Evolutionary conservation across 2,888 invertebrate genomes (phyloP), one percentile per base, ranked within the genome.

Genomic region (Syrphus vitripennis): DNA sequence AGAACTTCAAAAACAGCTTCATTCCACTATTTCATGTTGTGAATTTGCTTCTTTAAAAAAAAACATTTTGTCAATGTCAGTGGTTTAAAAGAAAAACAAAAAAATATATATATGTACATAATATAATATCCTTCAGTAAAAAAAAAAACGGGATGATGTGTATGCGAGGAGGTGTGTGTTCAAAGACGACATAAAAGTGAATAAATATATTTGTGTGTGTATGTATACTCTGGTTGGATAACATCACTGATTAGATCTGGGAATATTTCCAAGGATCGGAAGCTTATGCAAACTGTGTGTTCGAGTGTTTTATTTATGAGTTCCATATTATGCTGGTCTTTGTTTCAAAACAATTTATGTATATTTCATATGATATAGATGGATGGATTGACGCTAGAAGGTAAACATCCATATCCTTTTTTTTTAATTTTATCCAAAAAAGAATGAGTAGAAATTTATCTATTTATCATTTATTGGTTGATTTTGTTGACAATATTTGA

Each of bases 221-320:
- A 69, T 77, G 37, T 74, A 74, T 63, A 74, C 63, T 74, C 61
- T 63, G 69, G 78, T 78, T 69, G 72, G 78, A 83, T 74, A 78
- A 55, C 72, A 83, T 69, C 67, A 55, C 78, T 63, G 78, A 83
- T 83, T 83, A 78, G 61, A 83, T 83, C 72, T 78, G 67, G 78
- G 72, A 67, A 69, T 78, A 74, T 74, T 78, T 71, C 71, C 77
- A 83, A 83, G 67, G 65, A 61, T 55, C 53, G 37, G 69, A 63
- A 72, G 78, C 83, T 78, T 69, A 72, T 69, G 45, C 69, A 74
- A 83, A 78, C 69, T 74, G 72, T 69, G 63, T 67, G 45, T 69
- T 78, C 69, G 63, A 61, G 69, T 74, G 61, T 78, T 78, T 83
- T 72, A 77, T 83, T 83, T 78, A 83, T 78, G 74, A 74, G 72